Evolutionary conservation across 2,888 invertebrate genomes (phyloP).

Genomic region (Pherbina coryleti): DNA sequence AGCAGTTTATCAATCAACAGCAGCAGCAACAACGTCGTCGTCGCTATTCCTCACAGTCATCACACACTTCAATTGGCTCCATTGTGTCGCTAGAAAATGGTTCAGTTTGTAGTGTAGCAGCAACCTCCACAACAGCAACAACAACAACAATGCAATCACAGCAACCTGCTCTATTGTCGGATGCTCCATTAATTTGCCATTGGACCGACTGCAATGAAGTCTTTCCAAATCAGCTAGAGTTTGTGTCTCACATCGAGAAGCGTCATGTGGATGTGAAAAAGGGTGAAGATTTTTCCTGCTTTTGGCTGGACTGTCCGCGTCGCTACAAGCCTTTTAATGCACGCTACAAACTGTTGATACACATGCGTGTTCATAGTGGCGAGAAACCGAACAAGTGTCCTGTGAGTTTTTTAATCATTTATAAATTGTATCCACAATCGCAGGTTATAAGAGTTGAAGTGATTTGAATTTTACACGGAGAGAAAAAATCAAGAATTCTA

Average conservation of each 20-base stretch:
- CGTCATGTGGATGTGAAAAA: slow-evolving; percentile 88
- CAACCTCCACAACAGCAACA: slow-evolving; percentile 4
- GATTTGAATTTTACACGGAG: too few relatives aligned
- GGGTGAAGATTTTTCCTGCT: slow-evolving; percentile 92
- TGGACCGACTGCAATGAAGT: slow-evolving; percentile 89
- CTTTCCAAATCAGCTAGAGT: slow-evolving; percentile 82
- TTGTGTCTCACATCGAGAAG: slow-evolving; percentile 88
- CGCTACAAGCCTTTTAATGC: slow-evolving; percentile 93
- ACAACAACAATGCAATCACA: background rate
- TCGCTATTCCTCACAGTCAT: slow-evolving; percentile 37
- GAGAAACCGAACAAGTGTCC: slow-evolving; percentile 98
- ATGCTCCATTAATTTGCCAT: slow-evolving; percentile 73
- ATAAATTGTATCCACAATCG: too few relatives aligned
- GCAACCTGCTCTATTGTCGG: background rate
- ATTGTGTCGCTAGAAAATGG: background rate
- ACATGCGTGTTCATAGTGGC: slow-evolving; percentile 94
- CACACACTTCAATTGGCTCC: slow-evolving; percentile 8
- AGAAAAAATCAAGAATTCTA: too few relatives aligned
- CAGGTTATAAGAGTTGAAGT: too few relatives aligned
- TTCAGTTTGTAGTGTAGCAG: background rate
- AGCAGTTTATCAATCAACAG: background rate
- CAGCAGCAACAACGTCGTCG: slow-evolving; percentile 19
- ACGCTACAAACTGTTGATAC: slow-evolving; percentile 93
- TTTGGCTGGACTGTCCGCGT: slow-evolving; percentile 93
- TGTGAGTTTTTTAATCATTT: slow-evolving; percentile 75